Conservation (phyloP, 2,888 invertebrate species). For the Callinectes sapidus region DNA sequence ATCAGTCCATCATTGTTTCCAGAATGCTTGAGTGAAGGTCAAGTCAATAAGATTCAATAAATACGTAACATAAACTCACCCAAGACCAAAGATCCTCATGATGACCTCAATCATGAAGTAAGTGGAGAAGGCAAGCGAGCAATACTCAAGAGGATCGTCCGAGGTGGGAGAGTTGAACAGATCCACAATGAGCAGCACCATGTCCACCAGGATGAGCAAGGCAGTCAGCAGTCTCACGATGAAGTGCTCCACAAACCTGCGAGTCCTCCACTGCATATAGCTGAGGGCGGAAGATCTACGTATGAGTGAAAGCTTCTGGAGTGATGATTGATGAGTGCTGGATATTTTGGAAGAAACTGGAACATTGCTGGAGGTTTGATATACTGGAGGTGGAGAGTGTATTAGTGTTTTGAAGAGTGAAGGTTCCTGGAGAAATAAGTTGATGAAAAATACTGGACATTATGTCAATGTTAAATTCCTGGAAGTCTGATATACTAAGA, state of each 20-base stretch:
- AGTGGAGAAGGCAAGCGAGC: conserved; percentile 76
- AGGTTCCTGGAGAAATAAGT: neutral
- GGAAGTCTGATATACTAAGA: neutral
- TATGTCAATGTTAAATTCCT: no score
- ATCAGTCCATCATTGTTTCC: neutral
- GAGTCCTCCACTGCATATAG: conserved; percentile 72
- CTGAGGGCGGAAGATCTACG: conserved; percentile 29
- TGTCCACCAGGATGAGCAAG: conserved; percentile 73
- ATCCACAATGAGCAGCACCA: conserved; percentile 73
- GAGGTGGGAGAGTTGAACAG: conserved; percentile 62
- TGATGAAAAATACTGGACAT: no score
- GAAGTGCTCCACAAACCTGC: conserved; percentile 73
- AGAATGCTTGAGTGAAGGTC: conserved; percentile 53
- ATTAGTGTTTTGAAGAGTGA: neutral
- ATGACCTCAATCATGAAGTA: conserved; percentile 77
- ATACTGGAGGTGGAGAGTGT: no score
- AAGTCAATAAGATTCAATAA: conserved; percentile 74
- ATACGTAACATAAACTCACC: conserved; percentile 73
- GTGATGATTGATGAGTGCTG: no score
- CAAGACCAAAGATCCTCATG: conserved; percentile 76
- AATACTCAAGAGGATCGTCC: conserved; percentile 74
- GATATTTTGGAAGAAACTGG: no score
- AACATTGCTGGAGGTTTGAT: no score
- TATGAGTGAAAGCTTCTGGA: no score
- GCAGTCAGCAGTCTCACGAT: conserved; percentile 71